These are phyloP conservation scores for Myotis lucifugus DNA, from an alignment of 2,113 vertebrate species.

Conservation along the genomic window DNA sequence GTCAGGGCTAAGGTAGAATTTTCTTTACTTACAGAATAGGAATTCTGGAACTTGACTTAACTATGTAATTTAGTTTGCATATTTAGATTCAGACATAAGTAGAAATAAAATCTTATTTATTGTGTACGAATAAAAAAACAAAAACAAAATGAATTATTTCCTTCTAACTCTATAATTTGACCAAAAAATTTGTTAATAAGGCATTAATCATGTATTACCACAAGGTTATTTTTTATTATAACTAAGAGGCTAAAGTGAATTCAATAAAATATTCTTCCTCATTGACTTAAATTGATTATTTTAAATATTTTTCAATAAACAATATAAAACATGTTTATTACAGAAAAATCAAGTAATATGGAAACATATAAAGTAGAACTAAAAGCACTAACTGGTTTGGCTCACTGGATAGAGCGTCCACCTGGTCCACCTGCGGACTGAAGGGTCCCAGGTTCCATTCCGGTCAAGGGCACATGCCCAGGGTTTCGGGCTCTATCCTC, in stretches of 20 bases:
- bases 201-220: background rate
- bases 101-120: constrained; percentile 6
- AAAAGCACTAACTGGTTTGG: background rate
- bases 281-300: background rate
- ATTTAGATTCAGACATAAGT: background rate
- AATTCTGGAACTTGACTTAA: background rate
- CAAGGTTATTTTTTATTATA: constrained; percentile 21
- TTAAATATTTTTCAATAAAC: constrained; percentile 46
- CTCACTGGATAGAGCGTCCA: no score
- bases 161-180: background rate
- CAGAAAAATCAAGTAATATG: background rate
- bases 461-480: no score
- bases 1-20: background rate
- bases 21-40: background rate
- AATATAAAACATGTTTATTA: background rate
- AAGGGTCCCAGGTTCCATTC: no score
- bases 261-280: constrained; percentile 5
- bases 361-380: constrained; percentile 1
- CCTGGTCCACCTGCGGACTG: no score
- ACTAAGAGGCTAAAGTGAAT: background rate
- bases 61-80: background rate
- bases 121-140: background rate
- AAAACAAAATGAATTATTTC: background rate
- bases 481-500: no score
- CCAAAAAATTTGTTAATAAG: background rate